phyloP scores from a whole-genome alignment of 2,797 vertebrate genomes.

The Threskiornis aethiopicus region DNA sequence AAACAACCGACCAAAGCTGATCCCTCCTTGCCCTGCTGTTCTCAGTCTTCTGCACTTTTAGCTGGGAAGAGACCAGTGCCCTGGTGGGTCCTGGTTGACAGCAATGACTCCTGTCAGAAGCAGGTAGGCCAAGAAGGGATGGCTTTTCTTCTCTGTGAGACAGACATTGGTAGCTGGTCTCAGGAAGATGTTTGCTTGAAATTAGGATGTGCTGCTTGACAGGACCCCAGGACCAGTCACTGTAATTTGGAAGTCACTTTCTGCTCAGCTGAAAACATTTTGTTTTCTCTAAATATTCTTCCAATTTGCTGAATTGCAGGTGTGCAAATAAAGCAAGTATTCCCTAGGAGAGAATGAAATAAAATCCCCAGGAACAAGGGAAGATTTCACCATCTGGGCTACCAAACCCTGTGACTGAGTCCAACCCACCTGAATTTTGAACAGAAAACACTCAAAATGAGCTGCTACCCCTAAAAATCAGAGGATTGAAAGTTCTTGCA shows the following conservation, averaged over 20 bases:
- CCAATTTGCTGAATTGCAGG: not conserved
- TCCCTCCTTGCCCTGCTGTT: not conserved
- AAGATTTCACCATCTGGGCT: not conserved
- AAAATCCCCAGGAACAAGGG: not conserved
- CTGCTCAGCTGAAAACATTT: not conserved
- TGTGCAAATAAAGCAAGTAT: not conserved
- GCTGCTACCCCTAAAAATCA: not conserved
- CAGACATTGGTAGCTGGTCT: not conserved
- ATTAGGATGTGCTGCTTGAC: not conserved
- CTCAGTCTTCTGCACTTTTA: not conserved
- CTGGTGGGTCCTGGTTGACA: accelerated
- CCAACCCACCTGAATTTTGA: not conserved
- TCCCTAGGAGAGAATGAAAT: not conserved
- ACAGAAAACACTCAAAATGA: not conserved
- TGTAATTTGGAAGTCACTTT: not conserved
- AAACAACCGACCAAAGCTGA: not conserved
- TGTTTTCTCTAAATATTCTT: not conserved
- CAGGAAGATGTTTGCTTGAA: not conserved
- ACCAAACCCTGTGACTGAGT: not conserved
- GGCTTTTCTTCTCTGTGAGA: not conserved
- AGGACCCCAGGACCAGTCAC: not conserved
- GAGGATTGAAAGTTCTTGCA: not conserved
- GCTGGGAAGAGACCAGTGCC: not conserved
- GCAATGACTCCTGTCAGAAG: accelerated
- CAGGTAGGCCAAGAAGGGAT: not conserved